Evolutionary conservation across 2,113 vertebrate genomes (phyloP).

Genomic region (Brachyhypopomus occidentalis): DNA sequence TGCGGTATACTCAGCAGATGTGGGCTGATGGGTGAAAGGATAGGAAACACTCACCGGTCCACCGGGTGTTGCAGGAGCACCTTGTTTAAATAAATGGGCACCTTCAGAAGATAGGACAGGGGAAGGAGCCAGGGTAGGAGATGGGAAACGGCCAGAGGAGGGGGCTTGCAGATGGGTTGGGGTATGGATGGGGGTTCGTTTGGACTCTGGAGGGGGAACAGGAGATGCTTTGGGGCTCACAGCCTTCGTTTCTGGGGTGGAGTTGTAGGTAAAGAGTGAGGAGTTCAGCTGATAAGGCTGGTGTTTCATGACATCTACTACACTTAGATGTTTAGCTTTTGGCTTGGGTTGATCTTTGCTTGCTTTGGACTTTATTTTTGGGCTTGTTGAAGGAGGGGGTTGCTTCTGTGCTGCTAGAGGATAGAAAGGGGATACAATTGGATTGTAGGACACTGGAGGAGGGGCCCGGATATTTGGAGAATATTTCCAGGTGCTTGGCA

Average conservation of each 20-base stretch:
- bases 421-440: constrained; percentile 87
- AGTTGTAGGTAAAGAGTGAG: constrained; percentile 89
- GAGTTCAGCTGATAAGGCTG: constrained; percentile 91
- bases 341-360: constrained; percentile 78
- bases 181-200: constrained; percentile 51
- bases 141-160: constrained; percentile 55
- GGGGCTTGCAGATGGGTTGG: constrained; percentile 41
- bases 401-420: constrained; percentile 81
- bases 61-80: constrained; percentile 71
- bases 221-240: constrained; percentile 66
- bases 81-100: constrained; percentile 59
- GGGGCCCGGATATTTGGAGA: constrained; percentile 94
- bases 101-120: constrained; percentile 45
- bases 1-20: constrained; percentile 50
- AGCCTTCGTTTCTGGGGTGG: constrained; percentile 72
- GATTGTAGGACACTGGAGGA: constrained; percentile 91
- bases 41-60: constrained; percentile 71
- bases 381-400: constrained; percentile 70
- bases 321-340: constrained; percentile 81
- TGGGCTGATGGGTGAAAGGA: constrained; percentile 54
- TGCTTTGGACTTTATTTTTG: constrained; percentile 66
- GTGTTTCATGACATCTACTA: constrained; percentile 96
- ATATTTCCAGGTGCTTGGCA: constrained; percentile 93
- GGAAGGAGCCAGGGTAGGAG: constrained; percentile 52
- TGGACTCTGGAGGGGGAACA: constrained; percentile 63